A percentile compares a stretch with the other conserved stretches of the same genome.
phyloP scores from a whole-genome alignment of 2,113 vertebrate species.

The Percina caprodes region DNA sequence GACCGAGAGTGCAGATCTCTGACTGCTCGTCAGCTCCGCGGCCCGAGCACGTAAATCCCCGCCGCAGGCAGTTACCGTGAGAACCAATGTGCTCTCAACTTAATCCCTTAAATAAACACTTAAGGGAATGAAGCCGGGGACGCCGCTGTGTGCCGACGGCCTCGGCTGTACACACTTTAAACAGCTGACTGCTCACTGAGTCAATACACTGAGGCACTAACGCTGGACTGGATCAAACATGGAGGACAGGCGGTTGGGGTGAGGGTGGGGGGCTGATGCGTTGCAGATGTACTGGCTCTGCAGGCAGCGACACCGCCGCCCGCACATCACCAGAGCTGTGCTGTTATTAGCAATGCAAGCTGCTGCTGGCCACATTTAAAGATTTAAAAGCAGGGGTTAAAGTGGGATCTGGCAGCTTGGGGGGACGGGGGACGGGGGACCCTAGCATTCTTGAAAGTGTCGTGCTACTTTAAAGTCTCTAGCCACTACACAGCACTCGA shows the following conservation, averaged over 20 bases:
- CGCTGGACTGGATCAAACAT: constrained; percentile 51
- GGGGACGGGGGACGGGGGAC: no score
- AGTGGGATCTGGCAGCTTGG: no score
- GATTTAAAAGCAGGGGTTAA: not conserved
- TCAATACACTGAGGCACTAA: constrained; percentile 41
- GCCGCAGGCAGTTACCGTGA: constrained; percentile 8
- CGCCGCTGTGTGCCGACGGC: not conserved
- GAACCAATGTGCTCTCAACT: constrained; percentile 33
- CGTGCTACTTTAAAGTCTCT: no score
- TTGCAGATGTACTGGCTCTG: constrained; percentile 32
- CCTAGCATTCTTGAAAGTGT: no score
- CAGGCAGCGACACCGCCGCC: constrained; percentile 4
- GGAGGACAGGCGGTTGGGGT: constrained; percentile 45
- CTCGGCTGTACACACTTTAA: constrained; percentile 31
- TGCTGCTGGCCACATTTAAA: not conserved
- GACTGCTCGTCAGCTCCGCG: constrained; percentile 8
- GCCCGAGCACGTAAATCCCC: constrained; percentile 9
- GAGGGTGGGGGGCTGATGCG: constrained; percentile 54
- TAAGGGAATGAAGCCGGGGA: constrained; percentile 28
- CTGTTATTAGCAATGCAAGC: not conserved
- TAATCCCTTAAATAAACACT: constrained; percentile 61
- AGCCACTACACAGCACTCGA: no score
- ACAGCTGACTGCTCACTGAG: constrained; percentile 49
- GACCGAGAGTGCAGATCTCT: constrained; percentile 13
- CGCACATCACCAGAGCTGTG: not conserved